phyloP scores from a whole-genome alignment of 2,888 invertebrate species.

The Ectemnius cavifrons region DNA sequence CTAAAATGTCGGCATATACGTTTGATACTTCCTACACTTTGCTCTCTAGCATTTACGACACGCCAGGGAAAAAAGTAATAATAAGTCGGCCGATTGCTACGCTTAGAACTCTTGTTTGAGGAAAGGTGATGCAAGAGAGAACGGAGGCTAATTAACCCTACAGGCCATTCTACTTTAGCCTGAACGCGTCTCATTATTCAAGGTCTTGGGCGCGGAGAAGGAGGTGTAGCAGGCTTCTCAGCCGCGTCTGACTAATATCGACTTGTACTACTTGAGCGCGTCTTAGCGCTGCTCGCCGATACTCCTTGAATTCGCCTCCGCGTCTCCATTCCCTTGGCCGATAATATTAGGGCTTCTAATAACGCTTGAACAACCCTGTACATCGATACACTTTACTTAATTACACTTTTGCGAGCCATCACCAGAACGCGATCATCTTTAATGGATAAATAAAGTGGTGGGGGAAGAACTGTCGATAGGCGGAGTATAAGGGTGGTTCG shows the following conservation, averaged over 20 bases:
- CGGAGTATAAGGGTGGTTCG: too few relatives aligned
- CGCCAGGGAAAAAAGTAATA: neutral
- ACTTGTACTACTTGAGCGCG: slow-evolving; percentile 30
- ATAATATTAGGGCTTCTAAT: too few relatives aligned
- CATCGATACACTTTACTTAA: too few relatives aligned
- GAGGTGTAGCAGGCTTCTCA: too few relatives aligned
- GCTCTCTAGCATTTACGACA: neutral
- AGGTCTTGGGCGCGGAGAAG: too few relatives aligned
- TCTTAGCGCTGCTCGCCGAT: neutral
- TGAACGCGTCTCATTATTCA: neutral
- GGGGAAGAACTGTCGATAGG: too few relatives aligned
- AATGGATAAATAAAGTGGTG: neutral
- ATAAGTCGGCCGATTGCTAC: neutral
- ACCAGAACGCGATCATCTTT: neutral
- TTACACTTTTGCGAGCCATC: too few relatives aligned
- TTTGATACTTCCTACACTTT: too few relatives aligned
- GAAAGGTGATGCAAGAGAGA: slow-evolving; percentile 1
- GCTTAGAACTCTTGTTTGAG: neutral
- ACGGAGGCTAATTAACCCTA: neutral
- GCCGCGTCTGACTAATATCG: slow-evolving; percentile 30
- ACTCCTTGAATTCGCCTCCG: neutral
- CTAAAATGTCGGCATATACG: too few relatives aligned
- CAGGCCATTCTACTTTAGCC: slow-evolving; percentile 18
- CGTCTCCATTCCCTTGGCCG: too few relatives aligned
- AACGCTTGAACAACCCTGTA: too few relatives aligned